These are phyloP conservation scores for Drosophila parabipectinata DNA, from an alignment of 1,140 invertebrate species.

Conservation along the genomic window DNA sequence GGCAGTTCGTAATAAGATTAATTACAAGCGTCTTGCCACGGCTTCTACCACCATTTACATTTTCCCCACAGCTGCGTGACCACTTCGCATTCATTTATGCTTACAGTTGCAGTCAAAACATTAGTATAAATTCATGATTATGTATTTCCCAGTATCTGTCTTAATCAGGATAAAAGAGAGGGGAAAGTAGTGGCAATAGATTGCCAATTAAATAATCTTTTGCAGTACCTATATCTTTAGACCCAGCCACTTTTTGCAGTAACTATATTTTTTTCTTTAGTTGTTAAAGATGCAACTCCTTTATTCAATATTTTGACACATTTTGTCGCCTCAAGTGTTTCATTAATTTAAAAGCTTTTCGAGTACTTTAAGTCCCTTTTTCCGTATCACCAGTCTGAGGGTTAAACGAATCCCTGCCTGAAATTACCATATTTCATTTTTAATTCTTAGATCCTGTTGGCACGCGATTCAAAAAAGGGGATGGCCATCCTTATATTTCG, in stretches of 20 bases:
- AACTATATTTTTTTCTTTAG: neutral
- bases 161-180: neutral
- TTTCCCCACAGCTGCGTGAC: conserved; percentile 31
- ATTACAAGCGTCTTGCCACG: conserved; percentile 60
- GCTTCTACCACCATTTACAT: conserved; percentile 9
- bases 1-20: conserved; percentile 60
- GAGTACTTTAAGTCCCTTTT: conserved; percentile 18
- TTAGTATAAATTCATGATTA: neutral
- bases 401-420: conserved; percentile 49
- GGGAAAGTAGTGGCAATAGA: neutral
- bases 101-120: conserved; percentile 11
- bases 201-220: neutral
- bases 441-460: conserved; percentile 49
- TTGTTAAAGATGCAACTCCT: neutral
- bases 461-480: conserved; percentile 44
- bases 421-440: conserved; percentile 69
- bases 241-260: neutral
- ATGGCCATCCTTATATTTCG: conserved; percentile 6
- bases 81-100: conserved; percentile 30
- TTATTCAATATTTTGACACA: conserved; percentile 65
- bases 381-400: neutral
- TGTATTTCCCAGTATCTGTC: neutral
- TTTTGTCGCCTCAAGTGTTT: conserved; percentile 51
- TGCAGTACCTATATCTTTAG: neutral
- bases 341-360: conserved; percentile 66